Conservation (phyloP, 2,888 invertebrate species). For the Brachypterus glaber region DNA sequence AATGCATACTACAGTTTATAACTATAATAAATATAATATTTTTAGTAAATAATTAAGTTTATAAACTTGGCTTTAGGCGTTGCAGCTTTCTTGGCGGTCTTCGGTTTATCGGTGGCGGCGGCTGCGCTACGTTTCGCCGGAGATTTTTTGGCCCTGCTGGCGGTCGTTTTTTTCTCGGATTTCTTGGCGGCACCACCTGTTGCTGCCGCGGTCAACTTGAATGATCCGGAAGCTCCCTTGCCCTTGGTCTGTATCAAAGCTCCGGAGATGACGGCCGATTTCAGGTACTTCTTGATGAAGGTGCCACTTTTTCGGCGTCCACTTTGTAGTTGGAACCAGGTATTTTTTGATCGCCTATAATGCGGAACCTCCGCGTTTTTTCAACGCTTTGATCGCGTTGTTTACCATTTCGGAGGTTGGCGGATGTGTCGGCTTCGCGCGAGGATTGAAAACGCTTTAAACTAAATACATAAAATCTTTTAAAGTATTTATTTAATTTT, state of each 20-base stretch:
- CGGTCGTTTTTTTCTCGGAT: constrained; percentile 22
- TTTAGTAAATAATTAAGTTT: too few relatives aligned
- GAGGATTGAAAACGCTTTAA: too few relatives aligned
- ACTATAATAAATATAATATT: too few relatives aligned
- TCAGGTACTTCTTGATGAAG: constrained; percentile 53
- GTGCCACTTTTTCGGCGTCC: constrained; percentile 48
- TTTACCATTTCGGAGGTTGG: constrained; percentile 49
- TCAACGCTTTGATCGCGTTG: constrained; percentile 44
- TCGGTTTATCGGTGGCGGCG: constrained; percentile 1
- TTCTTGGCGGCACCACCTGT: constrained; percentile 28
- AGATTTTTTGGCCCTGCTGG: constrained; percentile 20
- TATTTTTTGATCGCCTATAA: constrained; percentile 54
- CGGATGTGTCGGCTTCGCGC: constrained; percentile 36
- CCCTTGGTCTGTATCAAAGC: constrained; percentile 48
- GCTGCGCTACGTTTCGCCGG: constrained; percentile 10
- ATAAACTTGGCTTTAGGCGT: constrained; percentile 6
- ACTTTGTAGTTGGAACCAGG: constrained; percentile 50
- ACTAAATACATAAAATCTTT: too few relatives aligned
- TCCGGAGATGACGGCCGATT: constrained; percentile 46
- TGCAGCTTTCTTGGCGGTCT: constrained; percentile 10
- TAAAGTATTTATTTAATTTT: too few relatives aligned
- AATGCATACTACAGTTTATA: too few relatives aligned
- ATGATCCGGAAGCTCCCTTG: constrained; percentile 45
- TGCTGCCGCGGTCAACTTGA: too few relatives aligned
- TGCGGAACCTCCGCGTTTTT: constrained; percentile 51